phyloP scores from a whole-genome alignment of 1,140 invertebrate genomes.

The Camponotus vicinus region DNA sequence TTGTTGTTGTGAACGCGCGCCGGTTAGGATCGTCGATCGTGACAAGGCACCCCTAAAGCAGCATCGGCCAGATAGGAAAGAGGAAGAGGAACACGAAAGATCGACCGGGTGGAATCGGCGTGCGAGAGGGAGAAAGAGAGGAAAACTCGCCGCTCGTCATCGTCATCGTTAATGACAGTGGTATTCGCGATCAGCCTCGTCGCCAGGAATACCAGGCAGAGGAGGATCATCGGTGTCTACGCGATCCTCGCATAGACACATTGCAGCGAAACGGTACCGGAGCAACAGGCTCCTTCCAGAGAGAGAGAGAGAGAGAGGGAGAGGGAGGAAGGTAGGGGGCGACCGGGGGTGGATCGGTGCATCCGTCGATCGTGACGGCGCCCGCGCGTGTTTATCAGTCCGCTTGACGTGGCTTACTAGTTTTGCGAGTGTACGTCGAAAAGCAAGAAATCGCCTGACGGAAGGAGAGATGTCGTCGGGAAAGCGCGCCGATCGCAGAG shows the following conservation, averaged over 20 bases:
- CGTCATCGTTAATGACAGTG: slow-evolving; percentile 30
- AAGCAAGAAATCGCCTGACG: background rate
- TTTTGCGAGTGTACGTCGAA: slow-evolving; percentile 37
- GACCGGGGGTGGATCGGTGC: slow-evolving; percentile 30
- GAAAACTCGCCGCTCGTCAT: background rate
- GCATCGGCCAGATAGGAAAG: background rate
- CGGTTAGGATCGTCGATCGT: slow-evolving; percentile 30
- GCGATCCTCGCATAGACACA: slow-evolving; percentile 50
- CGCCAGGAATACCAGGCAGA: slow-evolving; percentile 21
- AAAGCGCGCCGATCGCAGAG: slow-evolving; percentile 23
- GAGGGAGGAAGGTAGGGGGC: slow-evolving; percentile 15
- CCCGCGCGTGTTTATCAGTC: slow-evolving; percentile 44
- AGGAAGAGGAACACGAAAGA: slow-evolving; percentile 13
- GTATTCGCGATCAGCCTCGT: slow-evolving; percentile 25
- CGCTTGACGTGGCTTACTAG: slow-evolving; percentile 36
- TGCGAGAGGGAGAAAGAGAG: background rate
- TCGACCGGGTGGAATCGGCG: background rate
- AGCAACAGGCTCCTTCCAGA: slow-evolving; percentile 60
- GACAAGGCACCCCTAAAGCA: slow-evolving; percentile 2
- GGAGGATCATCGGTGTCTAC: slow-evolving; percentile 38
- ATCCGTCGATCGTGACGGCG: slow-evolving; percentile 62
- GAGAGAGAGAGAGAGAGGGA: slow-evolving; percentile 29
- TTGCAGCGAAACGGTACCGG: slow-evolving; percentile 53
- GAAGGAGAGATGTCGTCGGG: slow-evolving; percentile 24
- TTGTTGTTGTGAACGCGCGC: slow-evolving; percentile 65